Base-by-base conservation (phyloP, 2,113 vertebrate genomes). In the Saguinus midas region DNA sequence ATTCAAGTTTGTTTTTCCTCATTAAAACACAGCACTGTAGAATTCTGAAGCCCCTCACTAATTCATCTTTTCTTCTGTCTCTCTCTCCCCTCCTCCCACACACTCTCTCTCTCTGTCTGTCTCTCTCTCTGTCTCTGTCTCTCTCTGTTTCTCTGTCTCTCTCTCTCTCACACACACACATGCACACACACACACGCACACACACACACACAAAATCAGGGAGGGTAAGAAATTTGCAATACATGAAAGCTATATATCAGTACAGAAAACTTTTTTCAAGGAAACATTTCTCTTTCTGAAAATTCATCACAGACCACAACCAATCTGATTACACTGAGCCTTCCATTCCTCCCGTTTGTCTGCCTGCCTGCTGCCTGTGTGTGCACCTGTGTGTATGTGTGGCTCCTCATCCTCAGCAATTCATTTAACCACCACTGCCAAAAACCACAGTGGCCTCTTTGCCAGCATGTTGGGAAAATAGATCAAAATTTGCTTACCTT, bases 1-100 rank as follows among this genome's bases (percentile, higher is more conserved):
- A 90, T 16, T 96, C 72, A 72, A n/a, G 4, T 37, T 93, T 87
- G 48, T 21, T 91, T 95, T 90, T 94, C 58, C 78, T 92, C 90
- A 75, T 68, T 95, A 83, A 95, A 93, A 78, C 78, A 93, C 8
- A 87, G 25, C 27, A 70, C 64, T 92, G 16, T 76, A 92, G 58
- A 87, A 92, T 61, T 90, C 43, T 81, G 18, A 97, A 81, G n/a
- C 90, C 18, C 50, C 83, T 95, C 27, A 32, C 29, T 97, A 55
- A 76, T 78, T 81, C 61, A 37, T 48, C 2, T 27, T 66, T 58
- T 37, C 21, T 3, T 21, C 13, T 25, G 0, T 23, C 35, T 80
- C 16, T 27, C 1, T 25, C 2, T n/a, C 43, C 45, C 40, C 29
- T 37, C 14, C 23, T 2, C 55, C 8, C 52, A 2, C 10, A 2